phyloP scores from a whole-genome alignment of 2,113 vertebrate genomes.

The Rhinopomastus cyanomelas region DNA sequence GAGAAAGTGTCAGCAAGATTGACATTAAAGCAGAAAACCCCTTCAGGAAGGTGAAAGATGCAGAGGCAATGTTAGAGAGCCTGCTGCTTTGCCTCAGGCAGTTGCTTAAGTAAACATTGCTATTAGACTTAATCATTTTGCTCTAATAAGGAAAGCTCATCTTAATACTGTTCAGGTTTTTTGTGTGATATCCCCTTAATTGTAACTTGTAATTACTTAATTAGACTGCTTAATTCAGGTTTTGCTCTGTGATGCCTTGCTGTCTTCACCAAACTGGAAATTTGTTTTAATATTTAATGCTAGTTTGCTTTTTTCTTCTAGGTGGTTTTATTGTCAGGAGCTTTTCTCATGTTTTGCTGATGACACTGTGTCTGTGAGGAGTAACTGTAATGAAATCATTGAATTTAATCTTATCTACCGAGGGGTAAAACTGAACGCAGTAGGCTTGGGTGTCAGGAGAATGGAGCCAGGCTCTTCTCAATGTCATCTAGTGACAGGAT shows the following conservation, averaged over 20 bases:
- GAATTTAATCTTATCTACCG: background rate
- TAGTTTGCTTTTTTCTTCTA: background rate
- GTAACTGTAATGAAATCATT: background rate
- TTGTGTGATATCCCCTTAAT: constrained; percentile 5
- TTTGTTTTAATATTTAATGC: background rate
- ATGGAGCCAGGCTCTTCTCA: no score
- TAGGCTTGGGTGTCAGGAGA: background rate
- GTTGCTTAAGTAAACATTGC: constrained; percentile 27
- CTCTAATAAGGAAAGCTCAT: constrained; percentile 5
- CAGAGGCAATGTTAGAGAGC: background rate
- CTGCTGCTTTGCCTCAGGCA: background rate
- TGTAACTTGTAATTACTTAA: constrained; percentile 26
- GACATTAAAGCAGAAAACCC: background rate
- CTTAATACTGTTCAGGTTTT: background rate
- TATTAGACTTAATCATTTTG: constrained; percentile 7
- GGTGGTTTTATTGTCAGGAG: background rate
- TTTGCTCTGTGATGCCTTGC: background rate
- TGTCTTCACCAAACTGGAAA: background rate
- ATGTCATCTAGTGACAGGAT: no score
- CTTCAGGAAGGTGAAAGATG: background rate
- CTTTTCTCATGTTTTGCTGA: background rate
- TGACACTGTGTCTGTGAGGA: background rate
- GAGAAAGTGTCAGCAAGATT: background rate
- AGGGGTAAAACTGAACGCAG: background rate
- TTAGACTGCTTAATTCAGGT: constrained; percentile 2